Base-by-base conservation (phyloP, 2,888 invertebrate genomes). In the Punctoribates punctum region DNA sequence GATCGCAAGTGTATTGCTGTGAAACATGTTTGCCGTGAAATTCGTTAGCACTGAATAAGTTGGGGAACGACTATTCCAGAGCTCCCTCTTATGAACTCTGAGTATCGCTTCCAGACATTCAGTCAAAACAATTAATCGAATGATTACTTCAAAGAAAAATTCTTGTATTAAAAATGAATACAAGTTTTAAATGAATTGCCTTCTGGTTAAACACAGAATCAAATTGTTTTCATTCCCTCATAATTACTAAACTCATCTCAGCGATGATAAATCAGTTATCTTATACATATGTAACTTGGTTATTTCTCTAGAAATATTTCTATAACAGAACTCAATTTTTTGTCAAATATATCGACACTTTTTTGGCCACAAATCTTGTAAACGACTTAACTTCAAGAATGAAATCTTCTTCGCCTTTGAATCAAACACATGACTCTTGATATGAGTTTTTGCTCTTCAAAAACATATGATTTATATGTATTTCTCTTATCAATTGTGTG, bases 101-200 rank as follows among this genome's bases (percentile, higher is more conserved):
- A n/a, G 54, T 27, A 62, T 62, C 13, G 29, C 29, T 62, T 62
- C 8, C 27, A 62, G 62, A 8, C 62, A 62, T 62, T 17, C 20
- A 62, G 8, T 62, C 8, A 62, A 62, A 62, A 62, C 62, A 62
- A 62, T 62, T 62, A 62, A 62, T 27, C 6, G 27, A 62, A 34
- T 62, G 34, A 62, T 27, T n/a, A 20, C 20, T 54, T 20, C 15
- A 54, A 54, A 54, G n/a, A 20, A 6, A 54, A 54, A 15, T n/a
- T n/a, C 5, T 54, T 6, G n/a, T 27, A 17, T 13, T 27, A 5
- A 23, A 5, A 34, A 62, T 27, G 34, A 27, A 62, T 23, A 15
- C 29, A 27, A 62, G 25, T 62, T 62, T 27, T 29, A 62, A 23
- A 27, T 9, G 27, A 62, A 27, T 9, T 62, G 29, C 34, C 62